Conservation (phyloP, 37 sponge, comb jelly and placozoan genomes). For the Hexactinellida sp. region DNA sequence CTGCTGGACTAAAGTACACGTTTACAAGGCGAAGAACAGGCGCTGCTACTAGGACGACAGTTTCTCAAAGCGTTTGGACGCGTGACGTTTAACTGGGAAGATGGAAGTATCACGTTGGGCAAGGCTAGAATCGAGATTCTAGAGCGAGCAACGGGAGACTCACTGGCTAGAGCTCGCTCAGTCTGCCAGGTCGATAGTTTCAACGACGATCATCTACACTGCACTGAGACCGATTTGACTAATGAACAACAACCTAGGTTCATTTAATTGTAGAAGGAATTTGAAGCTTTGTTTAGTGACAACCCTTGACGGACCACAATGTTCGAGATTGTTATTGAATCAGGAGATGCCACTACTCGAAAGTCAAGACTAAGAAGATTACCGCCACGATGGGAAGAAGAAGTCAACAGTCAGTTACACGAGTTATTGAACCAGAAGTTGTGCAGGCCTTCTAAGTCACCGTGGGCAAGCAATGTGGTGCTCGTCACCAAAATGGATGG, state of each 20-base stretch:
- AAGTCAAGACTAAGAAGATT: neutral
- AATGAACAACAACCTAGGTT: neutral
- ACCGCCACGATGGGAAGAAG: neutral
- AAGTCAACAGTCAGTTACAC: neutral
- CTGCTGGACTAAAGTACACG: neutral
- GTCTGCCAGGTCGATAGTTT: neutral
- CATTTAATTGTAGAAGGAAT: neutral
- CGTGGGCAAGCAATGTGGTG: conserved; percentile 21
- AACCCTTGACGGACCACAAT: neutral
- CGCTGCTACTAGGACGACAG: neutral
- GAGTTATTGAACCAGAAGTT: neutral
- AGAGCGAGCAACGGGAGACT: neutral
- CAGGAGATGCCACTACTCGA: neutral
- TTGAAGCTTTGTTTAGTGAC: neutral
- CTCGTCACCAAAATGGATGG: conserved; percentile 20
- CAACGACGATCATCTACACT: neutral
- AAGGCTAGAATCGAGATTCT: neutral
- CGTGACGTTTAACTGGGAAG: neutral
- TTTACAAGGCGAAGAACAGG: too few relatives aligned
- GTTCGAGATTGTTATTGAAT: neutral
- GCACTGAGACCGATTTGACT: neutral
- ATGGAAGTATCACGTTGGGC: neutral
- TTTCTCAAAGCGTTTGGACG: neutral
- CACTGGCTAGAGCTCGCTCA: neutral
- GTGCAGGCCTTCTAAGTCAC: conserved; percentile 3